Conservation (phyloP, 1,140 invertebrate genomes). For the Nasonia giraulti region DNA sequence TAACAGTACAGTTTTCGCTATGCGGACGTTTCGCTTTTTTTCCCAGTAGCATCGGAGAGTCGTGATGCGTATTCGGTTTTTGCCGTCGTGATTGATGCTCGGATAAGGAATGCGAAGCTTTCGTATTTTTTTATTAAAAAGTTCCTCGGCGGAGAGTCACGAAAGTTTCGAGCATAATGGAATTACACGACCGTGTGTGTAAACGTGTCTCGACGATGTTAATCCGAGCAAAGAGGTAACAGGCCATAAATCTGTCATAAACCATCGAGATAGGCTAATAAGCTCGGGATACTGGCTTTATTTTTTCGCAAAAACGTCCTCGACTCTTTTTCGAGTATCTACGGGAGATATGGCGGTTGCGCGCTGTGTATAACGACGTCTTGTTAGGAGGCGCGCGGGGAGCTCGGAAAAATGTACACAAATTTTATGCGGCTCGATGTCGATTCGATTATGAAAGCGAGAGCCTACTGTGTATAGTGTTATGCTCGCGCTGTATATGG, state of each 20-base stretch:
- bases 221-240: constrained; percentile 56
- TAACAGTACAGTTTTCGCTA: constrained; percentile 44
- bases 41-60: background rate
- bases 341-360: background rate
- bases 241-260: constrained; percentile 43
- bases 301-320: background rate
- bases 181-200: background rate
- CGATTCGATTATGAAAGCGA: background rate
- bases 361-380: background rate
- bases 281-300: constrained; percentile 6
- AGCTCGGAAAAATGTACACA: background rate
- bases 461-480: too few species aligned
- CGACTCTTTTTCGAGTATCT: background rate
- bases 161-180: too few species aligned
- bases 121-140: background rate
- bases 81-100: background rate
- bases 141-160: background rate
- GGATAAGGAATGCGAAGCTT: background rate
- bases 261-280: constrained; percentile 51
- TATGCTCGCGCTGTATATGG: background rate
- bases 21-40: constrained; percentile 14
- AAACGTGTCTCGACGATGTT: constrained; percentile 47
- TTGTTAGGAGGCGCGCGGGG: background rate
- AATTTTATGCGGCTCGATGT: constrained; percentile 12
- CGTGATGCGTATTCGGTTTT: background rate